Evolutionary conservation across 2,888 invertebrate genomes (phyloP), one percentile per base, ranked within the genome.

Genomic region (Nezara viridula): DNA sequence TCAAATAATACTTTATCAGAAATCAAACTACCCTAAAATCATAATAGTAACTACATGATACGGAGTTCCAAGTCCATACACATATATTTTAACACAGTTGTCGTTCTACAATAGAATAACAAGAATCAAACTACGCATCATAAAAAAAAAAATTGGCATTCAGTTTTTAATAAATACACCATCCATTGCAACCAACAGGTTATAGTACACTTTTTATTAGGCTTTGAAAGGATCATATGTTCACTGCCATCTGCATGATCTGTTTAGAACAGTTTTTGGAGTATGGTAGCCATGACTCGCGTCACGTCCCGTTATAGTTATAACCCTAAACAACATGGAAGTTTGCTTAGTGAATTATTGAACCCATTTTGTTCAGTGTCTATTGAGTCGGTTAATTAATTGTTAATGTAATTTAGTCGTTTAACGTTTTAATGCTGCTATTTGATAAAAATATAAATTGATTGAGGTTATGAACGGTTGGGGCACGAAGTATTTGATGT

Each of bases 231-330:
- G 81, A 47, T 44, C 90, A 90, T 89, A 89, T 90, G 90, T 89
- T 89, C 90, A 89, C 88, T 89, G 90, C 90, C 88, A 87, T 85
- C 89, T 90, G 50, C 60, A 90, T 89, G 85, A 27, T 52, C 81
- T 73, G 60, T 32, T 73, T 85, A 66, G 24, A 21, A 47, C 40
- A 73, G 52, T 88, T 88, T 85, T 86, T 40, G 73, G 88, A 89
- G 49, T 66, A 60, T 73, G 77, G 88, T 44, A 89, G 90, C 89
- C 77, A 89, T 90, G 90, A 89, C 89, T 89, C 90, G 90, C 91
- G 91, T 91, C 91, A 91, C 91, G 91, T 91, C 91, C 91, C 91
- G 91, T 91, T 91, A 91, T 91, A 90, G 90, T 90, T 91, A 90
- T 90, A 89, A 90, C 90, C 90, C 90, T 88, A 90, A 91, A 91